phyloP scores from a whole-genome alignment of 1,140 invertebrate species.

The Marisa cornuarietis region DNA sequence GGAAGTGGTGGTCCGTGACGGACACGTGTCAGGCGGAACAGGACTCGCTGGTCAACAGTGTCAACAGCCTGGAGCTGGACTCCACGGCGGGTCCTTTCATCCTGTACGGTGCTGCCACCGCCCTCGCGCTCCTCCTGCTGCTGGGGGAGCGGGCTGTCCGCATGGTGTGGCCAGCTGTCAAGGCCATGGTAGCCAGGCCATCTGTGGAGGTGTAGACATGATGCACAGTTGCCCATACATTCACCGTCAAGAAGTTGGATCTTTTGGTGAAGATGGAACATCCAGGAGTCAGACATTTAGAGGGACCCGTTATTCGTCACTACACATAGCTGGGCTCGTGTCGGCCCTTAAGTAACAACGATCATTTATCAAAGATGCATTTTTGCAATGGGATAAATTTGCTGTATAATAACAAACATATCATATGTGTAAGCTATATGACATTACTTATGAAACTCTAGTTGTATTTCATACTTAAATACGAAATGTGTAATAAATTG shows the following conservation, averaged over 20 bases:
- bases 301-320: too few species aligned
- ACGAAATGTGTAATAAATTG: too few species aligned
- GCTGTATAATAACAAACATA: not conserved
- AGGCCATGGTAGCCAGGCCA: not conserved
- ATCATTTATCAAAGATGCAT: too few species aligned
- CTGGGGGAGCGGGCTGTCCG: slow-evolving; percentile 6
- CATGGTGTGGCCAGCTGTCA: slow-evolving; percentile 3
- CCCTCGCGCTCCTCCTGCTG: slow-evolving; percentile 27
- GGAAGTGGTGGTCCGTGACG: slow-evolving; percentile 39
- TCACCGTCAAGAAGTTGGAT: too few species aligned
- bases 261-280: too few species aligned
- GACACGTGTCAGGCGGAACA: slow-evolving; percentile 14
- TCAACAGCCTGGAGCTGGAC: slow-evolving; percentile 36
- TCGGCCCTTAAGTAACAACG: too few species aligned
- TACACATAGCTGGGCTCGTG: too few species aligned
- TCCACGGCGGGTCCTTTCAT: slow-evolving; percentile 42
- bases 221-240: too few species aligned
- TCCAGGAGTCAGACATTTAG: too few species aligned
- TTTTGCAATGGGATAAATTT: not conserved
- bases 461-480: too few species aligned
- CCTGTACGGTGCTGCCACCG: slow-evolving; percentile 30
- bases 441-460: too few species aligned
- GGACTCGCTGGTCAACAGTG: slow-evolving; percentile 11
- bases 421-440: too few species aligned
- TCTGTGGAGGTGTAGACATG: not conserved